Percentiles rank a stretch among this genome's conserved stretches.
phyloP scores from a whole-genome alignment of 2,888 invertebrate species.

The Cosmorhoe ocellata region DNA sequence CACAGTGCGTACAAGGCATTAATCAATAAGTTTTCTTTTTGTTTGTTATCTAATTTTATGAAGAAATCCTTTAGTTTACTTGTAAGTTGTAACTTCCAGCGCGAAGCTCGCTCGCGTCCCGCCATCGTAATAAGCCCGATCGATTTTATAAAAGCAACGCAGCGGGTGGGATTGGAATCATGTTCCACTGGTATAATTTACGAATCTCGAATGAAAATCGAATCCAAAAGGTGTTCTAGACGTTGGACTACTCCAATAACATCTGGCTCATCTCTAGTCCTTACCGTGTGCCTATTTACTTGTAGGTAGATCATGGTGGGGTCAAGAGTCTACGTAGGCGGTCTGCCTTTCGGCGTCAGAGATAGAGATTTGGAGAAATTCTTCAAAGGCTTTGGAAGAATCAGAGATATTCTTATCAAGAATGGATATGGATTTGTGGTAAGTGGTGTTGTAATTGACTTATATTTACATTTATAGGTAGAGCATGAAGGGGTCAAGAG shows the following conservation, averaged over 20 bases:
- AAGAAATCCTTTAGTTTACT: background rate
- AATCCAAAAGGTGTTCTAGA: background rate
- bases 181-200: too few relatives aligned
- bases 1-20: too few relatives aligned
- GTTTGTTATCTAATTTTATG: too few relatives aligned
- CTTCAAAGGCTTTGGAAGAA: conserved; percentile 97
- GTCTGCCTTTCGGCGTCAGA: conserved; percentile 92
- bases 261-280: conserved; percentile 13
- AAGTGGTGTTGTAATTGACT: conserved; percentile 60
- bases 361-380: conserved; percentile 98
- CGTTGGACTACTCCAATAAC: conserved; percentile 7
- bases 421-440: conserved; percentile 99
- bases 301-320: conserved; percentile 84
- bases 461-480: conserved; percentile 23
- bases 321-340: conserved; percentile 93
- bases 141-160: conserved; percentile 3
- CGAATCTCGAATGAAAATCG: too few relatives aligned
- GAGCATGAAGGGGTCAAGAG: conserved; percentile 89
- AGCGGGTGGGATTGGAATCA: conserved; percentile 9
- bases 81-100: too few relatives aligned
- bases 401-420: conserved; percentile 96
- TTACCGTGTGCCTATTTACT: conserved; percentile 22
- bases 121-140: background rate
- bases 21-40: too few relatives aligned
- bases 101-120: background rate